These are phyloP conservation scores for Brevipalpus yothersi DNA, from an alignment of 1,140 invertebrate genomes.

Conservation along the genomic window DNA sequence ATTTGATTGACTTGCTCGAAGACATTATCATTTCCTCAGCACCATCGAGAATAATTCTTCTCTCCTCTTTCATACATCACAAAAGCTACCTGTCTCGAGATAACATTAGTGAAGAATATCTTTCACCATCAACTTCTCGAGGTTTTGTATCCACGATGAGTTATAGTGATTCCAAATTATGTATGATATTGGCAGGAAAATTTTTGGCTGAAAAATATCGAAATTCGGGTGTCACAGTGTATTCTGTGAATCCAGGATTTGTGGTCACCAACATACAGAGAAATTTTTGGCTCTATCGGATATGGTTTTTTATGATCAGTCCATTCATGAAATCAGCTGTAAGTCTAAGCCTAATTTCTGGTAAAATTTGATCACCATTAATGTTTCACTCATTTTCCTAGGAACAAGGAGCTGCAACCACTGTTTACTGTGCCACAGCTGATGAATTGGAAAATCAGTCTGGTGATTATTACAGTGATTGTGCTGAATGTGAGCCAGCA, in stretches of 20 bases:
- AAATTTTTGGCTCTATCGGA: conserved; percentile 53
- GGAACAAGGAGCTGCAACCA: conserved; percentile 80
- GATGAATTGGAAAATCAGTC: conserved; percentile 49
- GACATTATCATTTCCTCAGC: conserved; percentile 40
- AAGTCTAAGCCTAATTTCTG: conserved; percentile 18
- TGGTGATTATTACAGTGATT: conserved; percentile 83
- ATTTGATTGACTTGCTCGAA: conserved; percentile 44
- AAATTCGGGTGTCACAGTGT: conserved; percentile 39
- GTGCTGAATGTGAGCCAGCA: conserved; percentile 48
- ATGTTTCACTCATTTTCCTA: conserved; percentile 16
- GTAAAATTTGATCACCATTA: neutral
- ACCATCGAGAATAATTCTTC: conserved; percentile 47
- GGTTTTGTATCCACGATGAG: conserved; percentile 49
- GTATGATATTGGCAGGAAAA: conserved; percentile 55
- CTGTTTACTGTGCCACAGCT: conserved; percentile 59
- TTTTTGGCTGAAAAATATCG: conserved; percentile 47
- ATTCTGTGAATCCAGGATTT: conserved; percentile 71
- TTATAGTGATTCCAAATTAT: conserved; percentile 74
- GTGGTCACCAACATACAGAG: conserved; percentile 36
- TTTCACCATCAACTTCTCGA: conserved; percentile 25
- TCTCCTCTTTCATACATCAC: conserved; percentile 80
- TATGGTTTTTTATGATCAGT: conserved; percentile 48
- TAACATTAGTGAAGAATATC: conserved; percentile 31
- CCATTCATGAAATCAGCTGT: conserved; percentile 85
- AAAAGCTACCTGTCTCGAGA: conserved; percentile 33